A percentile compares a stretch with the other conserved stretches of the same genome.
Conservation (phyloP, 2,113 vertebrate species). For the Pterocles gutturalis region DNA sequence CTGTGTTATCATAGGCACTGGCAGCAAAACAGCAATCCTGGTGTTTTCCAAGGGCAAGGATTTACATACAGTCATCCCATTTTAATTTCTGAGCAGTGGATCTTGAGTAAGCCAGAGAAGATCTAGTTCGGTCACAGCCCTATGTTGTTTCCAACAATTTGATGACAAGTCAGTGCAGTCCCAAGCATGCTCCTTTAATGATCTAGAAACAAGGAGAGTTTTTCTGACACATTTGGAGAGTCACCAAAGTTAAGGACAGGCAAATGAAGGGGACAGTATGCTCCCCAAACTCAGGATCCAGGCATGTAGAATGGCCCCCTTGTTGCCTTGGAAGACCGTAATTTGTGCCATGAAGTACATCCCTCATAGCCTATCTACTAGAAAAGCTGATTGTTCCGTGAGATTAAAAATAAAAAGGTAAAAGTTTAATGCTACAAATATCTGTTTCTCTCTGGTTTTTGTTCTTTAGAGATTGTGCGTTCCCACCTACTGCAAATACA, state of each 20-base stretch:
- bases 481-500: conserved; percentile 87
- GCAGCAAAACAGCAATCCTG: neutral
- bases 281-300: neutral
- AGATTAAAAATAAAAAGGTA: neutral
- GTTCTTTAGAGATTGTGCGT: conserved; percentile 73
- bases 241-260: neutral
- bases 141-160: neutral
- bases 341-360: neutral
- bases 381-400: neutral
- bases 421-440: neutral
- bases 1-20: neutral
- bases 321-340: neutral
- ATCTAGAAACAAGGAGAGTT: neutral
- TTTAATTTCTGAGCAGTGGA: neutral
- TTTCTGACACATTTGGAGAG: neutral
- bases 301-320: neutral
- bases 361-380: neutral
- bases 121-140: neutral
- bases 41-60: neutral
- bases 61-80: neutral
- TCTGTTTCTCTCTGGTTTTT: neutral
- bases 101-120: no score
- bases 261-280: neutral
- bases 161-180: neutral
- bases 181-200: neutral